Base-by-base conservation (phyloP, 2,888 invertebrate species). In the Hirtodrosophila alboralis region DNA sequence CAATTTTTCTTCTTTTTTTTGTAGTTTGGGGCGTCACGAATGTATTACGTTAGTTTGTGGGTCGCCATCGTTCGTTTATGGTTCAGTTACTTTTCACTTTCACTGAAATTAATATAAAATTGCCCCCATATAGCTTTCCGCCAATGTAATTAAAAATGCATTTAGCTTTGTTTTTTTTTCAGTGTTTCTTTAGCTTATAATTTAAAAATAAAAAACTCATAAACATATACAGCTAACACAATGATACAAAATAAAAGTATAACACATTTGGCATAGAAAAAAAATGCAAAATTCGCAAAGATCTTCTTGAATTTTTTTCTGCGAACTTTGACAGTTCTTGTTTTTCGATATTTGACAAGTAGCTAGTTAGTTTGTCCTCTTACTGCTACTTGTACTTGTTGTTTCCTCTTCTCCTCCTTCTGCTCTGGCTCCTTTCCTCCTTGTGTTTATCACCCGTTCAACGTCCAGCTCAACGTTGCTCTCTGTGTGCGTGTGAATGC, bases 261-360 rank as follows among this genome's bases (percentile, higher is more conserved):
- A 90, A 90, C 89, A 90, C 90, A 90, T 90, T 90, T 90, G 90
- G 90, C 89, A 89, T 89, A 88, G n/a, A n/a, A 87, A 79, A 80
- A 59, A 51, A 54, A 57, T 65, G 60, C 60, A 49, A 78, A 78
- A 62, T 36, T 8, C 67, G 34, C 30, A 7, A 16, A n/a, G 30
- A 13, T 45, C 26, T 26, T n/a, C n/a, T 18, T 18, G 18, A n/a
- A n/a, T n/a, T n/a, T 27, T 28, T 28, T 49, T 14, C 16, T 18
- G 38, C 21, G 48, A 47, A 27, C 10, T 48, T 71, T 61, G 72
- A 71, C 57, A 70, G 65, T 70, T 80, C 67, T 78, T 48, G 48
- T 67, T 64, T n/a, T n/a, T n/a, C n/a, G n/a, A n/a, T n/a, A n/a
- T n/a, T 56, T 52, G 57, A 43, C 48, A 67, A 78, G 73, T 53